These are phyloP conservation scores for Heteromyza rotundicornis DNA, from an alignment of 2,888 invertebrate genomes.

Conservation along the genomic window DNA sequence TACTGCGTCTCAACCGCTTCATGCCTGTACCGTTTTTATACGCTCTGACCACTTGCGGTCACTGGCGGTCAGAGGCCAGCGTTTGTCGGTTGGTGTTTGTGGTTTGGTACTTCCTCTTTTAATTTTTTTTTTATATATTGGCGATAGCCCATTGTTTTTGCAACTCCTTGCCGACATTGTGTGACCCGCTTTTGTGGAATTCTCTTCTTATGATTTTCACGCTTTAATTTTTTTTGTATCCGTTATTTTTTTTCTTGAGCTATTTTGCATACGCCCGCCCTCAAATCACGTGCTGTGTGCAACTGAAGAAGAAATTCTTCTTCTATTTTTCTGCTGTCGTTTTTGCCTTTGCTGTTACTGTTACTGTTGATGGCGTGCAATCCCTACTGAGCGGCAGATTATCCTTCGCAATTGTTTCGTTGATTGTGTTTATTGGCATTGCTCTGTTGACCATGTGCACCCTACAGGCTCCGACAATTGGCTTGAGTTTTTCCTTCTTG, in stretches of 20 bases:
- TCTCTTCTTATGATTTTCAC: constrained; percentile 37
- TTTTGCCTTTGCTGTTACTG: too few species aligned
- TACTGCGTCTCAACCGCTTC: constrained; percentile 26
- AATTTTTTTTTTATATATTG: background rate
- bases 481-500: constrained; percentile 14
- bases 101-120: background rate
- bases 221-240: constrained; percentile 42
- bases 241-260: constrained; percentile 13
- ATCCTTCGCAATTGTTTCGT: constrained; percentile 53
- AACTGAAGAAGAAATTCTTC: background rate
- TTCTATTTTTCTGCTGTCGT: background rate
- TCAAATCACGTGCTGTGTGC: background rate
- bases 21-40: background rate
- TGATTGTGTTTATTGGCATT: constrained; percentile 47
- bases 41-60: constrained; percentile 13
- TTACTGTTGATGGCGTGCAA: constrained; percentile 38
- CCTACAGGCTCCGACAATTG: too few species aligned
- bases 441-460: constrained; percentile 19
- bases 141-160: constrained; percentile 26
- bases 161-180: constrained; percentile 10
- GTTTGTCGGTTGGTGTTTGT: constrained; percentile 42
- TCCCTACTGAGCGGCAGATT: constrained; percentile 50
- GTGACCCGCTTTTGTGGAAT: background rate
- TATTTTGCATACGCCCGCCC: constrained; percentile 38
- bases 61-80: constrained; percentile 33